Conservation (phyloP, 2,888 invertebrate genomes). For the Anoplius nigerrimus region DNA sequence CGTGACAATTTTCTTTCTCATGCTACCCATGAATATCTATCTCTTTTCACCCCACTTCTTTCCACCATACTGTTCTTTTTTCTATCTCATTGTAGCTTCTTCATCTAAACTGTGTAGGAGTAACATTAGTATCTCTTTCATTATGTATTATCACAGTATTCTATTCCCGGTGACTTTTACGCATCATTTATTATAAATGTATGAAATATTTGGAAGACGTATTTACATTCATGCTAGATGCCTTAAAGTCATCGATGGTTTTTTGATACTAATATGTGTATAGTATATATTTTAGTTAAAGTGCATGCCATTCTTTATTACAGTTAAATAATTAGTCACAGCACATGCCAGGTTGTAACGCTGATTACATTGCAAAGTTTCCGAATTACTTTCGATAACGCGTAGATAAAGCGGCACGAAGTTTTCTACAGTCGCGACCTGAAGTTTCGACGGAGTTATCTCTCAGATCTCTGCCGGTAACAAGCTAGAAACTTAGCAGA, state of each 20-base stretch:
- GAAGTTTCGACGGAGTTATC: too few relatives aligned
- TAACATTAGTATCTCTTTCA: too few relatives aligned
- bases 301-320: conserved; percentile 7
- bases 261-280: not conserved
- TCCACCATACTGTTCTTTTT: not conserved
- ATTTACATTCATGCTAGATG: not conserved
- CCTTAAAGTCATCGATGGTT: not conserved
- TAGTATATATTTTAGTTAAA: not conserved
- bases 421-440: too few relatives aligned
- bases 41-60: too few relatives aligned
- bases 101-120: not conserved
- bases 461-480: too few relatives aligned
- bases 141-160: too few relatives aligned
- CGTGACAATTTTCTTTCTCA: conserved; percentile 1
- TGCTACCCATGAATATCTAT: not conserved
- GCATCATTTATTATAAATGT: not conserved
- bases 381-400: too few relatives aligned
- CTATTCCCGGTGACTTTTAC: too few relatives aligned
- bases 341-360: not conserved
- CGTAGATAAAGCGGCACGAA: too few relatives aligned
- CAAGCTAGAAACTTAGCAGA: too few relatives aligned
- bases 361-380: too few relatives aligned
- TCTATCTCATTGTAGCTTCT: not conserved
- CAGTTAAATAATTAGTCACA: not conserved
- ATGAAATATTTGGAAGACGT: not conserved